Evolutionary conservation across 2,888 invertebrate genomes (phyloP), one percentile per base, ranked within the genome.

Genomic region (Trypoxylon attenuatum): DNA sequence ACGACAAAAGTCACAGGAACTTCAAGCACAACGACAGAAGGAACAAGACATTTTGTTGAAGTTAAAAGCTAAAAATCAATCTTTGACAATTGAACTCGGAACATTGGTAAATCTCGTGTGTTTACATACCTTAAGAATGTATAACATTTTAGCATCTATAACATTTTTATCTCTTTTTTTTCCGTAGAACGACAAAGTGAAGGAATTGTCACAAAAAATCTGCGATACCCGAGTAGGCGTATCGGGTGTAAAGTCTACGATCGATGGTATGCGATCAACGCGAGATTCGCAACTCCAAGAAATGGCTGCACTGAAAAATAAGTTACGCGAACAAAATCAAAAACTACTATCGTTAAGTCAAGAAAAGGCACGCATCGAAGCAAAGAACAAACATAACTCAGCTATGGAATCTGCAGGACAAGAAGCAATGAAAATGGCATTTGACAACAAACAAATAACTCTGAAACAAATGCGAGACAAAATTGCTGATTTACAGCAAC

Each of bases 221-320:
- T 92, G 92, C 78, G 94, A 95, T 82, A 94, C 95, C 0, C 90
- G 94, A 15, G 93, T 94, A 3, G 95, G 94, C 1, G 97, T 98
- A 0, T 95, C 96, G 0, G 93, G 94, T 29, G 94, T 96, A 1
- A 98, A 98, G 87, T 91, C 95, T 0, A 95, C 96, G n/a, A 99
- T 99, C 59, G 99, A 99, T 85, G 94, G 95, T 0, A 98, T 98
- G 98, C 89, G 94, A 84, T 91, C 93, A 0, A 96, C 96, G n/a
- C 90, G 99, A 2, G 99, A 99, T 85, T 89, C 93, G 0, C 96
- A 96, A 76, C 92, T 98, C 90, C 90, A 92, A 2, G 96, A 96
- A 76, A 94, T 95, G 93, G 91, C 94, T 5, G 92, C 93, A 58
- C 88, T 95, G 1, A 97, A 96, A 84, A 92, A 92, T 6, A 91